Base-by-base conservation (phyloP, 2,888 invertebrate species). In the Zelleria hepariella region DNA sequence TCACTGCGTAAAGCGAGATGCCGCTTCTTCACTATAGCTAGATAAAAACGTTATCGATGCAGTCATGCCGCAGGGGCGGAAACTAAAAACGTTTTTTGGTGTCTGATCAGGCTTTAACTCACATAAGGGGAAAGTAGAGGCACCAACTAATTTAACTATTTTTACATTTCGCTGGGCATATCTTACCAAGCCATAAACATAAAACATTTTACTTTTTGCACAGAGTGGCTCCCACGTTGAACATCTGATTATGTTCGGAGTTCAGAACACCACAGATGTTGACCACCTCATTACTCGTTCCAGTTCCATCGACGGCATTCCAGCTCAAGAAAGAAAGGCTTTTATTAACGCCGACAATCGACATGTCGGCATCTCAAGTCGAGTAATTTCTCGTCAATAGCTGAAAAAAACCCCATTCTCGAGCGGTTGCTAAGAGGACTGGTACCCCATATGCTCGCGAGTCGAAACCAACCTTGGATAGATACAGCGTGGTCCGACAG, bases 401-500 rank as follows among this genome's bases (percentile, higher is more conserved):
- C 26, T 4, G 62, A 5, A 26, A 26, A n/a, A 3, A 48, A 26
- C 20, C 1, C 20, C 15, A 21, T 25, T 32, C 8, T 6, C 1
- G n/a, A n/a, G 5, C 8, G n/a, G 23, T 6, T 21, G 10, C 20
- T 15, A 3, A 5, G 24, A 49, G 4, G 23, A 49, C n/a, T 21
- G 23, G 5, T 2, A 1, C n/a, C 4, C 0, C 18, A 18, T 2
- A 32, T 10, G 27, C 20, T 0, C 10, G 10, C 2, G 5, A 24
- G n/a, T 18, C 56, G 48, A 10, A 58, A 65, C 82, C 80, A 78
- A 95, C 95, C 92, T 94, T 91, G 1, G 97, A 97, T 63, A 97
- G 90, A 75, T 93, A 96, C 42, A 97, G 91, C 75, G 95, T 94
- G 60, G 93, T 92, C 62, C 95, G 92, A 73, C 96, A 97, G 58